Evolutionary conservation across 2,797 vertebrate species (phyloP).

Genomic region (Parauchenoglanis ngamensis): DNA sequence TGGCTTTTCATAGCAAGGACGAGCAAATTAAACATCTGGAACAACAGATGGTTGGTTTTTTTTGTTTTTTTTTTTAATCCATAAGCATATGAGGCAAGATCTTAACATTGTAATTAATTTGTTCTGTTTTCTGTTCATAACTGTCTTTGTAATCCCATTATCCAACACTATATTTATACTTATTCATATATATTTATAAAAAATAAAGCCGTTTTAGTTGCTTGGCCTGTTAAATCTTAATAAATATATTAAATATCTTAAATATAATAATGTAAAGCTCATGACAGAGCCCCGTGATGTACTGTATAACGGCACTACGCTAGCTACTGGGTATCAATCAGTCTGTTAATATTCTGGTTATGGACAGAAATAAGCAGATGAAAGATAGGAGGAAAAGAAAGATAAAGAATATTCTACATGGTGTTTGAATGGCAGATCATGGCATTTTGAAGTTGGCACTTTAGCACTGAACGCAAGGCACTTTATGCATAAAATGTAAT

Average conservation of each 20-base stretch:
- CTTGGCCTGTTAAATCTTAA: conserved; percentile 3
- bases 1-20: neutral
- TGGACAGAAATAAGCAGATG: neutral
- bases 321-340: neutral
- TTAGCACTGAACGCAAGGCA: neutral
- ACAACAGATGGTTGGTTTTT: neutral
- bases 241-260: neutral
- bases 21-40: neutral
- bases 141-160: neutral
- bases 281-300: neutral
- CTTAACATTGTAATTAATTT: neutral
- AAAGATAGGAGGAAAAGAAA: neutral
- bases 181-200: conserved; percentile 3
- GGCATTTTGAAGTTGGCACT: neutral
- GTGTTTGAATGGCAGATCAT: neutral
- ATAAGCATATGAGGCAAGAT: neutral
- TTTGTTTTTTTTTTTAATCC: neutral
- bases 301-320: neutral
- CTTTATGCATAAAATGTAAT: neutral
- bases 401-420: neutral
- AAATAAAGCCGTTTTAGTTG: conserved; percentile 20
- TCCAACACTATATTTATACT: neutral
- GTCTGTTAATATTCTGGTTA: neutral
- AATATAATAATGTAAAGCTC: neutral
- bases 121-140: neutral